These are phyloP conservation scores for Dasypolia templi DNA, from an alignment of 2,888 invertebrate species.

Conservation along the genomic window DNA sequence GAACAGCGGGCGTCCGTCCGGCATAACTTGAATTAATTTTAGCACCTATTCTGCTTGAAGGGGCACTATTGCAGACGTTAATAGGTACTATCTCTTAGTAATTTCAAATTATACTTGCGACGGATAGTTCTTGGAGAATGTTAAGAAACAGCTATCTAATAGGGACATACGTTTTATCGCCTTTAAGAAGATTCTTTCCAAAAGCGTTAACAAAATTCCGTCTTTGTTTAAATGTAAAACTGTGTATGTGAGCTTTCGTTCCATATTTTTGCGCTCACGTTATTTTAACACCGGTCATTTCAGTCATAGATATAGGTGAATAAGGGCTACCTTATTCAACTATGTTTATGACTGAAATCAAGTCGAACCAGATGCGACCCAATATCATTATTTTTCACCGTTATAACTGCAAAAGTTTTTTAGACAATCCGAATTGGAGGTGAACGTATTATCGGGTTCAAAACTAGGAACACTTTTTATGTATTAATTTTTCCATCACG, in stretches of 20 bases:
- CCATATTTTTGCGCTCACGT: neutral
- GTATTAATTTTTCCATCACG: slow-evolving; percentile 70
- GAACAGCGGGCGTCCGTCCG: slow-evolving; percentile 54
- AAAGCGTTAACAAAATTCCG: no score
- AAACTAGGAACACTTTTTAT: slow-evolving; percentile 53
- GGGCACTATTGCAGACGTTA: slow-evolving; percentile 41
- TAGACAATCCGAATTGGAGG: slow-evolving; percentile 27
- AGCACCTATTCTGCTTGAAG: slow-evolving; percentile 50
- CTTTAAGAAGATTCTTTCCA: neutral
- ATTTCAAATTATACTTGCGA: slow-evolving; percentile 15
- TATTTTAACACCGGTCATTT: neutral
- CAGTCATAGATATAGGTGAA: no score
- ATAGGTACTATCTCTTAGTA: slow-evolving; percentile 19
- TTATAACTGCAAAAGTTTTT: neutral
- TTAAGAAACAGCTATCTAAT: neutral
- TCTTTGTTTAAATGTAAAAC: neutral
- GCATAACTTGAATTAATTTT: slow-evolving; percentile 65
- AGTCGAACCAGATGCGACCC: neutral
- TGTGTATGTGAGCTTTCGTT: neutral
- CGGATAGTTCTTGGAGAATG: neutral
- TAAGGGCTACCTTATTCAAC: no score
- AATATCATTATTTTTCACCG: neutral
- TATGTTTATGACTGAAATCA: neutral
- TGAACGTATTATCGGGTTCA: slow-evolving; percentile 7
- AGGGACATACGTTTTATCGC: neutral